These are phyloP conservation scores for Pterostichus madidus DNA, from an alignment of 2,888 invertebrate species.

Conservation along the genomic window DNA sequence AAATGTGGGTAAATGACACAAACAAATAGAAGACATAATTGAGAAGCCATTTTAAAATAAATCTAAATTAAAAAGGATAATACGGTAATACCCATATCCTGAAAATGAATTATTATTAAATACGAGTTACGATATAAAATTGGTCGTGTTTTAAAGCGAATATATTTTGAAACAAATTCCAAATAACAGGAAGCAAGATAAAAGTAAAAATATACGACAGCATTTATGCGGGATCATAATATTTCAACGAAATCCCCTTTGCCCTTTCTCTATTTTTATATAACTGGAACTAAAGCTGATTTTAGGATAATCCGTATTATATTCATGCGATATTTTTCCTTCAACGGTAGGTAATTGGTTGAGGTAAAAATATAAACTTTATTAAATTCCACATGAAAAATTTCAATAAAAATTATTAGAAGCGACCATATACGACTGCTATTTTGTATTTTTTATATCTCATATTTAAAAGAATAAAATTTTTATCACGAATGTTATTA, in stretches of 20 bases:
- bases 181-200: conserved; percentile 29
- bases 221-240: conserved; percentile 46
- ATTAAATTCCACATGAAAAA: not conserved
- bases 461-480: too few species aligned
- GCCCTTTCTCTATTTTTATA: conserved; percentile 41
- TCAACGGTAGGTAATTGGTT: conserved; percentile 3
- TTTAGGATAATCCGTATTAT: conserved; percentile 39
- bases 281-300: conserved; percentile 37
- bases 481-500: too few species aligned
- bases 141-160: not conserved
- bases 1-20: too few species aligned
- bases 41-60: too few species aligned
- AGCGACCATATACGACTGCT: not conserved
- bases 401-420: not conserved
- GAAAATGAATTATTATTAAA: not conserved
- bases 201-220: conserved; percentile 26
- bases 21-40: too few species aligned
- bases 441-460: not conserved
- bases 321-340: conserved; percentile 21
- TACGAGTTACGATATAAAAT: not conserved
- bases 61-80: not conserved
- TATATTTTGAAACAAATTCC: conserved; percentile 26
- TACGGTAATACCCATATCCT: too few species aligned
- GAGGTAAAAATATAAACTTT: not conserved
- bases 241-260: conserved; percentile 40